Evolutionary conservation across 2,888 invertebrate genomes (phyloP), one percentile per base, ranked within the genome.

Genomic region (Zonitis immaculata): DNA sequence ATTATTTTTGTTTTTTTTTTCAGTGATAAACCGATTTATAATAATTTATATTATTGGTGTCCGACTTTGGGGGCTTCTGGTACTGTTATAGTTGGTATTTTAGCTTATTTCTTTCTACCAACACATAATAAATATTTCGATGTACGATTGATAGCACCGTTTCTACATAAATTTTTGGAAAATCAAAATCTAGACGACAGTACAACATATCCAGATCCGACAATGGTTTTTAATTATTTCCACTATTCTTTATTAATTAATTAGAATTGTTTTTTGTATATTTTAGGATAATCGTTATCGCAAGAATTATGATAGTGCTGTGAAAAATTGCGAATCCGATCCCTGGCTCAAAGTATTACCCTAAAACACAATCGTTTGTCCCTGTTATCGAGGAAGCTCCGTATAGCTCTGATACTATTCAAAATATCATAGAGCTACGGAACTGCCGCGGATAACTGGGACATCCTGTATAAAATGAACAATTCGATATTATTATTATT

Each of bases 41-140:
- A 18, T 39, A 39, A 39, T 39, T 39, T 39, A 11, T 39, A 39
- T 20, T 39, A 39, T 39, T 39, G 39, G 39, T 39, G 39, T 39
- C 39, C 39, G 18, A n/a, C 20, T 5, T 18, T 39, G 39, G 39
- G 39, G 1, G 39, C 39, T 39, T 18, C 39, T 39, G 11, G 11
- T 39, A 39, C 39, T 6, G 39, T n/a, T 11, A 39, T 39, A 20
- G 39, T 39, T 9, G 39, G 11, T 1, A 39, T 39, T n/a, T 9
- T 39, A 1, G n/a, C 18, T 1, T 39, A 39, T 20, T 39, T 39
- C 9, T n/a, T 39, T 1, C 6, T 39, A 18, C 20, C 39, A 20
- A 4, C 39, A 6, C 1, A n/a, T 20, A 11, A 11, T n/a, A 39
- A n/a, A 9, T 5, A 20, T 20, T n/a, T 39, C 1, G 39, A 39